A percentile compares a stretch with the other conserved stretches of the same genome.
Evolutionary conservation across 2,113 vertebrate genomes (phyloP).

Genomic region (Baryphthengus martii): DNA sequence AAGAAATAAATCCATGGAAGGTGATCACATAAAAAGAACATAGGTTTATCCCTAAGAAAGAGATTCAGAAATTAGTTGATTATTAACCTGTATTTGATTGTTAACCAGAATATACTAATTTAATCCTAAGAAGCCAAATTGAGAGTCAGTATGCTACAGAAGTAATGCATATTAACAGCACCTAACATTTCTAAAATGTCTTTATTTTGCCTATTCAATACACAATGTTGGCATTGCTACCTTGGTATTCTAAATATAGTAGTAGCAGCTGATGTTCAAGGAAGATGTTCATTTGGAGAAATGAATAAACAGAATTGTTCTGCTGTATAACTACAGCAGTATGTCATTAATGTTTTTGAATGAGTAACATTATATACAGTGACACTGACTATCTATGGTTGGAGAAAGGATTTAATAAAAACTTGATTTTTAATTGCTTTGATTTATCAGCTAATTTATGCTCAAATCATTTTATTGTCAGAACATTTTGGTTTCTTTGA

Average conservation of each 20-base stretch:
- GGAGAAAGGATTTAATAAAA: not conserved
- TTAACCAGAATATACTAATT: not conserved
- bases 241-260: not conserved
- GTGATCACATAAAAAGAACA: not conserved
- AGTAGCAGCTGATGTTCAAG: not conserved
- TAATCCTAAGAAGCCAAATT: not conserved
- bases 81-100: not conserved
- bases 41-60: not conserved
- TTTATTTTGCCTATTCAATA: slow-evolving; percentile 24
- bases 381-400: not conserved
- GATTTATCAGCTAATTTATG: not conserved
- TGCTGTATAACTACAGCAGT: not conserved
- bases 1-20: not conserved
- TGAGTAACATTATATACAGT: slow-evolving; percentile 9
- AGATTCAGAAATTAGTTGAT: not conserved
- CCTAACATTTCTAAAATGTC: not conserved
- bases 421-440: not conserved
- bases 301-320: not conserved
- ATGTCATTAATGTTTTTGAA: not conserved
- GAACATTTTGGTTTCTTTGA: not conserved
- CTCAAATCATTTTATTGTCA: not conserved
- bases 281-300: not conserved
- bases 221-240: not conserved
- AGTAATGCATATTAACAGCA: not conserved
- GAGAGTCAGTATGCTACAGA: not conserved